Evolutionary conservation across 1,140 invertebrate genomes (phyloP).

Genomic region (Drosophila triauraria): DNA sequence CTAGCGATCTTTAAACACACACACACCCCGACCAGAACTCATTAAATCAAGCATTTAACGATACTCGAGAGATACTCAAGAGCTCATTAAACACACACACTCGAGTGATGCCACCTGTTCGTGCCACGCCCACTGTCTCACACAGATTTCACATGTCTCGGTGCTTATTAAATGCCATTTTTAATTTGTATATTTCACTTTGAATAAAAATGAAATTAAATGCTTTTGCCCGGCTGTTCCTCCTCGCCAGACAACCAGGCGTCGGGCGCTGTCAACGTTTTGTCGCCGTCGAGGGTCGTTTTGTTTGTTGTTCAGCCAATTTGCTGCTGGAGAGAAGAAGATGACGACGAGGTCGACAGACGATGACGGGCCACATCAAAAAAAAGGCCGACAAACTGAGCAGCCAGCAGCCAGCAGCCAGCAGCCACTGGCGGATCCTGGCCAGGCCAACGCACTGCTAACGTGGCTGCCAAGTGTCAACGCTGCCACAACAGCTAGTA

Average conservation of each 20-base stretch:
- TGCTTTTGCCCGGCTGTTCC: slow-evolving; percentile 36
- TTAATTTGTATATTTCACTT: slow-evolving; percentile 75
- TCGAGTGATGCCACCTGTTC: slow-evolving; percentile 36
- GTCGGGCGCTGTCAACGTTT: slow-evolving; percentile 54
- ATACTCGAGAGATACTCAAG: slow-evolving; percentile 29
- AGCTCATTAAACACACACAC: slow-evolving; percentile 51
- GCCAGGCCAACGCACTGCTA: slow-evolving; percentile 67
- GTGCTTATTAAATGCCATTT: slow-evolving; percentile 74
- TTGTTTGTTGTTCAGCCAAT: slow-evolving; percentile 42
- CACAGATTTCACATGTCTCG: slow-evolving; percentile 39
- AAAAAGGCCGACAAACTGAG: slow-evolving; percentile 75
- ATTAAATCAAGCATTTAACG: slow-evolving; percentile 37
- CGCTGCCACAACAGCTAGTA: slow-evolving; percentile 39
- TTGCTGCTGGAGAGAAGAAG: slow-evolving; percentile 31
- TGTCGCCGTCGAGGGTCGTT: slow-evolving; percentile 31
- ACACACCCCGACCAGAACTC: slow-evolving; percentile 27
- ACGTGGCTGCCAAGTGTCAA: slow-evolving; percentile 65
- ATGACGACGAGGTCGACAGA: slow-evolving; percentile 37
- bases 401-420: slow-evolving; percentile 31
- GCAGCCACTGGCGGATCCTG: slow-evolving; percentile 44
- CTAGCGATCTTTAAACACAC: slow-evolving; percentile 9
- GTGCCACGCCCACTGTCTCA: slow-evolving; percentile 31
- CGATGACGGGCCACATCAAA: slow-evolving; percentile 54
- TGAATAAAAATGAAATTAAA: slow-evolving; percentile 82
- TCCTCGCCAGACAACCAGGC: slow-evolving; percentile 57